A percentile compares a stretch with the other conserved stretches of the same genome.
These are phyloP conservation scores for Glyptemys insculpta DNA, from an alignment of 2,797 vertebrate genomes.

Conservation along the genomic window DNA sequence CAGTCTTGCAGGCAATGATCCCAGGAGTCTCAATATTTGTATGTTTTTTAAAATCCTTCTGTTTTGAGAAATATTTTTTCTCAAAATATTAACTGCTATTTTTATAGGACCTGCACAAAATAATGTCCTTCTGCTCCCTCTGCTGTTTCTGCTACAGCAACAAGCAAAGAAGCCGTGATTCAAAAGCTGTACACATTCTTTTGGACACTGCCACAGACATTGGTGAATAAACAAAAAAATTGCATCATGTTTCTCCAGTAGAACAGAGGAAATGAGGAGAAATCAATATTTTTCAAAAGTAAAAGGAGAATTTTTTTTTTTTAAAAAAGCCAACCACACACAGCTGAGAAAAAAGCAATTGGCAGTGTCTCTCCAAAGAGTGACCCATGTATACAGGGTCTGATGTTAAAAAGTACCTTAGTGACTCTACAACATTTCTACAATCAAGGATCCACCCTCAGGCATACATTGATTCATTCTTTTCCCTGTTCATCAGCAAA, in stretches of 20 bases:
- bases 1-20: neutral
- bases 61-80: neutral
- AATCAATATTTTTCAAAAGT: neutral
- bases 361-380: neutral
- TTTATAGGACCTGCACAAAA: neutral
- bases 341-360: neutral
- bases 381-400: neutral
- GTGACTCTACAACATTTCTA: neutral
- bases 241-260: neutral
- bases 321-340: neutral
- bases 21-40: neutral
- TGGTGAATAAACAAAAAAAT: neutral
- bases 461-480: neutral
- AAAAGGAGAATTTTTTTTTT: neutral
- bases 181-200: neutral
- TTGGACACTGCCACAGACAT: neutral
- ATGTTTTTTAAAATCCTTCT: neutral
- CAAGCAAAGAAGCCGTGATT: neutral
- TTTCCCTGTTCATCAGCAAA: neutral
- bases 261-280: neutral
- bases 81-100: neutral
- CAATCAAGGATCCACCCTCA: neutral
- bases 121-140: slow-evolving; percentile 32
- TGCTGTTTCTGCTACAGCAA: slow-evolving; percentile 5
- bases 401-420: neutral